phyloP scores from a whole-genome alignment of 2,797 vertebrate species.

The Macrochelys suwanniensis region DNA sequence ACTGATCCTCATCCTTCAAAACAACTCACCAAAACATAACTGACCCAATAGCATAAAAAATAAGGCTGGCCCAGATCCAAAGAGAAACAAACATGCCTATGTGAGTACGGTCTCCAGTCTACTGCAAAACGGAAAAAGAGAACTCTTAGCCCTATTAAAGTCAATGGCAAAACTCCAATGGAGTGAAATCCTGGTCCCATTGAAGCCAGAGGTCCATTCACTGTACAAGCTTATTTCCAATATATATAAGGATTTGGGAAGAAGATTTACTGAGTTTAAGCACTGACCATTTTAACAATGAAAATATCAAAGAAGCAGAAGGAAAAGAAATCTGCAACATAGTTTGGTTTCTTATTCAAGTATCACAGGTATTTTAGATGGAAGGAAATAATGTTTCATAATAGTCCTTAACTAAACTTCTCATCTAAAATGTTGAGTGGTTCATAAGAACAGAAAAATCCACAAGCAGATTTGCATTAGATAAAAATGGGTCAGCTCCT shows the following conservation, averaged over 20 bases:
- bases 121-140: background rate
- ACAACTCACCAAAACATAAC: background rate
- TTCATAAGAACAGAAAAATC: background rate
- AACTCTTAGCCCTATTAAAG: background rate
- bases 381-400: background rate
- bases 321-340: background rate
- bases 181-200: no score
- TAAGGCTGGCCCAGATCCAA: background rate
- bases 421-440: background rate
- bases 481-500: background rate
- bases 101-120: background rate
- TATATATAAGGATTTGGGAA: background rate
- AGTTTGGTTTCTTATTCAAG: background rate
- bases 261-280: background rate
- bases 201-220: background rate
- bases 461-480: background rate
- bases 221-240: background rate
- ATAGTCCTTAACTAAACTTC: background rate
- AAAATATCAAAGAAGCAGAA: background rate
- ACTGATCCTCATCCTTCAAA: background rate
- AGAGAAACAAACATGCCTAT: background rate
- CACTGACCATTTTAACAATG: background rate
- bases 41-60: background rate
- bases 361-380: background rate
- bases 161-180: background rate